These are phyloP conservation scores for Danio jaintianensis DNA, from an alignment of 2,797 vertebrate genomes.

Conservation along the genomic window DNA sequence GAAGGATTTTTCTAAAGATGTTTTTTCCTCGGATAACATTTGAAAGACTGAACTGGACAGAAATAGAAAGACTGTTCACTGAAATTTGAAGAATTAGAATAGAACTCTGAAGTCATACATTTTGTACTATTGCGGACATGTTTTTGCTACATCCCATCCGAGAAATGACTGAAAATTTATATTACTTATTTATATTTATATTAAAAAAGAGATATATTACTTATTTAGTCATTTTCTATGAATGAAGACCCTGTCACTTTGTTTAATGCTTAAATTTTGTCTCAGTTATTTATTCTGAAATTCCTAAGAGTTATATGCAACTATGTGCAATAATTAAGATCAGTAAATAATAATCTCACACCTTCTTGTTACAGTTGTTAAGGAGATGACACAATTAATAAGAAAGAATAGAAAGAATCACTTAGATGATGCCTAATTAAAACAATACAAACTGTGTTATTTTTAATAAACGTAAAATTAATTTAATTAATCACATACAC, in stretches of 20 bases:
- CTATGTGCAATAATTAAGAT: too few species aligned
- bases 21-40: background rate
- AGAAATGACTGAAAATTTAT: background rate
- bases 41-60: background rate
- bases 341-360: too few species aligned
- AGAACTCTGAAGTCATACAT: background rate
- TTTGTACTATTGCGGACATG: background rate
- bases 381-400: background rate
- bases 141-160: background rate
- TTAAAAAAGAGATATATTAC: background rate
- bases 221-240: background rate
- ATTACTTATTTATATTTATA: background rate
- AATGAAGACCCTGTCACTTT: background rate
- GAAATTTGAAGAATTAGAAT: background rate
- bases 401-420: background rate
- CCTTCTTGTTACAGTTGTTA: background rate
- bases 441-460: background rate
- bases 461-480: background rate
- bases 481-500: background rate
- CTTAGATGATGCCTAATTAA: background rate
- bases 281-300: background rate
- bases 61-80: background rate
- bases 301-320: background rate
- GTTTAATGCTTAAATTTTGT: background rate
- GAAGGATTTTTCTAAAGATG: background rate